Conservation (phyloP, 2,888 invertebrate genomes). For the Dynastes hyllus region DNA sequence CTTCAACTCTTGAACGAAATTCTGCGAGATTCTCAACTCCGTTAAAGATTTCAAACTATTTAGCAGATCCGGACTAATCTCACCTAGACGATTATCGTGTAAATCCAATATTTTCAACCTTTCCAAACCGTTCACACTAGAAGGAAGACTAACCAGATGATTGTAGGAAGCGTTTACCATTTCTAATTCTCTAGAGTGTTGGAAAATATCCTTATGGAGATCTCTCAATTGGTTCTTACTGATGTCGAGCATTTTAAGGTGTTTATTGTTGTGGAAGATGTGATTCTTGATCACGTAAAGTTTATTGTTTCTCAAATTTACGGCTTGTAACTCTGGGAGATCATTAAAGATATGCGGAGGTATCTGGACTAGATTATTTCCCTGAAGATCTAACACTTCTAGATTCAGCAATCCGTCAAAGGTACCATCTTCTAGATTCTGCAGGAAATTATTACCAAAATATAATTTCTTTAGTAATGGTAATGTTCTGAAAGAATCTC, state of each 20-base stretch:
- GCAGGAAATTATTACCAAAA: constrained; percentile 83
- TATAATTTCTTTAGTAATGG: constrained; percentile 81
- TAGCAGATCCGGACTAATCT: constrained; percentile 80
- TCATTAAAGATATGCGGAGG: constrained; percentile 79
- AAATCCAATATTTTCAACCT: constrained; percentile 83
- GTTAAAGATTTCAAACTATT: constrained; percentile 80
- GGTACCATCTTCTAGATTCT: constrained; percentile 79
- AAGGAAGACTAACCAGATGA: constrained; percentile 81
- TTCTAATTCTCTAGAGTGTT: constrained; percentile 79
- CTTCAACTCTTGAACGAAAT: constrained; percentile 81
- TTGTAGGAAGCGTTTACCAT: constrained; percentile 87
- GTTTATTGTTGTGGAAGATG: constrained; percentile 78
- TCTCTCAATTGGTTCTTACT: constrained; percentile 84
- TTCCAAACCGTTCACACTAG: constrained; percentile 79
- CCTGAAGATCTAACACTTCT: constrained; percentile 83
- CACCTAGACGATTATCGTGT: constrained; percentile 84
- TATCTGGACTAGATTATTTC: constrained; percentile 81
- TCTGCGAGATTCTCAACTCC: constrained; percentile 83
- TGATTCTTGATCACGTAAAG: constrained; percentile 81
- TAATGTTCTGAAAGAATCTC: constrained; percentile 78
- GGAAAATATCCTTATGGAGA: constrained; percentile 78
- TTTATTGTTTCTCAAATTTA: constrained; percentile 85
- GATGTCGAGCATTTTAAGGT: constrained; percentile 80
- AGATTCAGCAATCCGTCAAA: constrained; percentile 81
- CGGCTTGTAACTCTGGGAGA: constrained; percentile 78